These are phyloP conservation scores for Amphiprion ocellaris DNA, from an alignment of 2,113 vertebrate genomes.

Conservation along the genomic window DNA sequence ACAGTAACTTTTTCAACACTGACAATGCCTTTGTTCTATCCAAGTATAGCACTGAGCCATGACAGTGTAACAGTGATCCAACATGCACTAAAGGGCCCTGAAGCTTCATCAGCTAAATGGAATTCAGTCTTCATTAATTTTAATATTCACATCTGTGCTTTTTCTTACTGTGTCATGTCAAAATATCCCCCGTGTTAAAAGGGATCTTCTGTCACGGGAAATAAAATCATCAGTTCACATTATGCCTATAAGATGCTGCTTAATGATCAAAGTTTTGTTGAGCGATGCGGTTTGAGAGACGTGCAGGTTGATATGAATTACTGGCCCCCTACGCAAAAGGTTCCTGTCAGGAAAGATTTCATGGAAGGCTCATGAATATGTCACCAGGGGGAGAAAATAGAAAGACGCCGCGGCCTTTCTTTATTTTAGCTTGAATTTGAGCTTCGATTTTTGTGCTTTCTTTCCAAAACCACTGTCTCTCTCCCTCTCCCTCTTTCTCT, in stretches of 20 bases:
- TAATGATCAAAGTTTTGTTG: not conserved
- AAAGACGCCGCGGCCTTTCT: not conserved
- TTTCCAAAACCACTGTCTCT: not conserved
- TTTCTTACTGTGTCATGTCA: not conserved
- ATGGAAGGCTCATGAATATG: not conserved
- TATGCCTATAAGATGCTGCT: not conserved
- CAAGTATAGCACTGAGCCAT: not conserved
- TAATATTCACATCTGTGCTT: not conserved
- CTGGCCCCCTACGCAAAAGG: not conserved
- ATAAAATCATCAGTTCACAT: not conserved
- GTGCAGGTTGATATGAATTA: not conserved
- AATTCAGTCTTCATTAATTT: not conserved
- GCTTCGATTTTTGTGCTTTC: not conserved
- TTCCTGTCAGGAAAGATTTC: not conserved
- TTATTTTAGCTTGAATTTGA: slow-evolving; percentile 9
- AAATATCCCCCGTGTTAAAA: not conserved
- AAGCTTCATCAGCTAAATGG: not conserved
- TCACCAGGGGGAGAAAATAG: not conserved
- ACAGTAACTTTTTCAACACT: not conserved
- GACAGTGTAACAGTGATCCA: not conserved
- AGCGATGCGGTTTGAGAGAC: not conserved
- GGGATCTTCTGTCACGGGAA: not conserved
- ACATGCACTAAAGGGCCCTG: not conserved
- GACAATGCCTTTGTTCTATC: not conserved
- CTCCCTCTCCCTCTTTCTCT: not conserved